These are phyloP conservation scores for Archaeoteleia sp. DNA, from an alignment of 2,888 invertebrate genomes.

Conservation along the genomic window DNA sequence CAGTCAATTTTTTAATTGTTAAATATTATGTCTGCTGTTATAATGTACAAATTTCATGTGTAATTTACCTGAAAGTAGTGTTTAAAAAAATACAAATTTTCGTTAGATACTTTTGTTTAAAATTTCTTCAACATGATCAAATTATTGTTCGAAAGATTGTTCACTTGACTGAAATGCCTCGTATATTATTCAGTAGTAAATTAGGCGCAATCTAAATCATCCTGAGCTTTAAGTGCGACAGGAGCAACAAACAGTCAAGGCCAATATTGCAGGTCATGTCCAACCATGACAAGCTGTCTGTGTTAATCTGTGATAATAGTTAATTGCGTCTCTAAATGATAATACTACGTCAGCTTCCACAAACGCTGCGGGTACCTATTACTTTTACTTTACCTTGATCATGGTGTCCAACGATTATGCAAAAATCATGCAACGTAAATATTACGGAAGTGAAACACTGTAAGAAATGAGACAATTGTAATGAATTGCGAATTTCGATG, in stretches of 20 bases:
- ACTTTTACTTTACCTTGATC: slow-evolving; percentile 8
- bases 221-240: slow-evolving; percentile 46
- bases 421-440: not conserved
- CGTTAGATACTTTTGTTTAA: no score
- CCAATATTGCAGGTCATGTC: slow-evolving; percentile 57
- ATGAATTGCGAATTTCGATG: no score
- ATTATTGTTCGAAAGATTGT: slow-evolving; percentile 10
- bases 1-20: no score
- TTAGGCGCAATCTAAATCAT: slow-evolving; percentile 15
- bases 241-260: slow-evolving; percentile 53
- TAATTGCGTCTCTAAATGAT: slow-evolving; percentile 55
- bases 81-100: slow-evolving; percentile 9
- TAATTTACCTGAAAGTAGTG: no score
- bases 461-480: not conserved
- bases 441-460: not conserved
- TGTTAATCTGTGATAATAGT: slow-evolving; percentile 74
- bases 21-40: no score
- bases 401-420: not conserved
- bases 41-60: no score
- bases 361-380: slow-evolving; percentile 59
- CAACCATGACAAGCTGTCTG: slow-evolving; percentile 68
- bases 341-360: slow-evolving; percentile 61
- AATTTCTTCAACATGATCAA: no score
- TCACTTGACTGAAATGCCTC: slow-evolving; percentile 32
- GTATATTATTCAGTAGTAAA: slow-evolving; percentile 15